Evolutionary conservation across 2,113 vertebrate species (phyloP).

Genomic region (Sinocyclocheilus grahami): DNA sequence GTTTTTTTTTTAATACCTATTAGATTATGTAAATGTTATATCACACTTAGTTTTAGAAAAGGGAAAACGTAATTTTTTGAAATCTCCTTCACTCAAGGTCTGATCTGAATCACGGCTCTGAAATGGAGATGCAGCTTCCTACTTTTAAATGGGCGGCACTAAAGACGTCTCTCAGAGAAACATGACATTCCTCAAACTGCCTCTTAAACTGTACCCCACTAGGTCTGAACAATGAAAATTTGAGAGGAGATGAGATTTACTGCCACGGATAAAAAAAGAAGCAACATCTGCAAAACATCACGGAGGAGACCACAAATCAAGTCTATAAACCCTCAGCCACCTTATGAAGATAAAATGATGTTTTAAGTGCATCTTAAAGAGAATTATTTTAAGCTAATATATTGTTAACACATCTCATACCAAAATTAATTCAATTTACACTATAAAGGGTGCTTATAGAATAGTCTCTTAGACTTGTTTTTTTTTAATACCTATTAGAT

Average conservation of each 20-base stretch:
- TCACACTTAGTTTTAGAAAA: too few species aligned
- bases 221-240: not conserved
- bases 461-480: too few species aligned
- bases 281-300: slow-evolving; percentile 45
- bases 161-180: slow-evolving; percentile 28
- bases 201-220: slow-evolving; percentile 18
- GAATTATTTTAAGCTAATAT: not conserved
- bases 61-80: too few species aligned
- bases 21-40: too few species aligned
- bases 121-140: not conserved
- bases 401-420: not conserved
- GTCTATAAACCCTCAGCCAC: slow-evolving; percentile 3
- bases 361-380: not conserved
- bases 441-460: not conserved
- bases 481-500: too few species aligned
- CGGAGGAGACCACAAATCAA: slow-evolving; percentile 36
- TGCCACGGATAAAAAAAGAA: slow-evolving; percentile 32
- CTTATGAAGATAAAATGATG: not conserved
- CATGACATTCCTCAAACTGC: slow-evolving; percentile 8
- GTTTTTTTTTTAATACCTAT: too few species aligned
- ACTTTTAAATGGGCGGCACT: slow-evolving; percentile 22
- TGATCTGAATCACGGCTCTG: slow-evolving; percentile 1
- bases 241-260: slow-evolving; percentile 39
- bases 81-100: not conserved
- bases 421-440: not conserved